Conservation (phyloP, 2,113 vertebrate species). For the Rhabdomys dilectus region DNA sequence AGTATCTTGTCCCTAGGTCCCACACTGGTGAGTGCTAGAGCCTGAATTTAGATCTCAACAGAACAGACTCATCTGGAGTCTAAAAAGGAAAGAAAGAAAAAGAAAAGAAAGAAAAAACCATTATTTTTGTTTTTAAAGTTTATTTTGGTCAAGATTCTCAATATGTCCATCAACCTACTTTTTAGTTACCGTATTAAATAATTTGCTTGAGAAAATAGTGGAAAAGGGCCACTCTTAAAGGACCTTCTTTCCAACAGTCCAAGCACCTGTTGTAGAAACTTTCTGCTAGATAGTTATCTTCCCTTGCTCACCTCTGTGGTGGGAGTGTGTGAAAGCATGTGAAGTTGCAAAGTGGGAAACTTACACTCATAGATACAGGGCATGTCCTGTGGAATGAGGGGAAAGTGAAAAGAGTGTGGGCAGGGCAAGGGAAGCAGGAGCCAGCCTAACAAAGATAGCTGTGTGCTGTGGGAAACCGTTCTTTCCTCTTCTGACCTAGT, state of each 20-base stretch:
- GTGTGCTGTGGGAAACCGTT: background rate
- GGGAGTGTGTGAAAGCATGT: background rate
- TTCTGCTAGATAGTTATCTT: background rate
- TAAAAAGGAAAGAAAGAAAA: background rate
- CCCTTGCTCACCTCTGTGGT: background rate
- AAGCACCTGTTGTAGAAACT: background rate
- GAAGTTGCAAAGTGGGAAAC: background rate
- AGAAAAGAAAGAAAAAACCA: background rate
- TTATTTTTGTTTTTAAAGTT: background rate
- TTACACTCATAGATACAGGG: background rate
- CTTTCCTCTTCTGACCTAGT: background rate
- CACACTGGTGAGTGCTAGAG: background rate
- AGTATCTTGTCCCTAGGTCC: background rate
- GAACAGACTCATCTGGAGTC: background rate
- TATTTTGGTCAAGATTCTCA: background rate
- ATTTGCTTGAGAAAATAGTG: constrained; percentile 26
- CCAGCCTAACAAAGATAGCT: background rate
- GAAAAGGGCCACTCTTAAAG: background rate
- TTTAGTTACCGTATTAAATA: constrained; percentile 31
- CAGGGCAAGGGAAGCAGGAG: background rate
- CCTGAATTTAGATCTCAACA: background rate
- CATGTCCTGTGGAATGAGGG: background rate
- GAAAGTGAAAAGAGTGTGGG: too few relatives aligned
- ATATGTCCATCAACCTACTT: constrained; percentile 18
- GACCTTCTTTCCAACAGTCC: background rate